Evolutionary conservation across 2,888 invertebrate genomes (phyloP).

Genomic region (Melolontha melolontha): DNA sequence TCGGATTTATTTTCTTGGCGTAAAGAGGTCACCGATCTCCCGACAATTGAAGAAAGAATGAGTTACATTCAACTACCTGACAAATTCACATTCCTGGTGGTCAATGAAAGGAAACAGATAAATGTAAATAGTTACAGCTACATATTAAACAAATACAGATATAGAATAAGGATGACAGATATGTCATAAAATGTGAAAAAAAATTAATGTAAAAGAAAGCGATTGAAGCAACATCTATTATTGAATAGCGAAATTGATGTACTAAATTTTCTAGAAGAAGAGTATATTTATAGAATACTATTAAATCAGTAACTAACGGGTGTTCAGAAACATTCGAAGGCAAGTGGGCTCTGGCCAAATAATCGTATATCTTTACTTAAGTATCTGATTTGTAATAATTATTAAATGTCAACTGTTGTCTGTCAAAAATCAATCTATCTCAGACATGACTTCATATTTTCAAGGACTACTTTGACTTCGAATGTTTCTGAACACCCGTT

Average conservation of each 20-base stretch:
- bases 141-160: slow-evolving; percentile 12
- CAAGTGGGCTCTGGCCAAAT: too few relatives aligned
- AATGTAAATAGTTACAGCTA: neutral
- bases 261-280: too few relatives aligned
- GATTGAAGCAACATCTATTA: neutral
- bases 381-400: too few relatives aligned
- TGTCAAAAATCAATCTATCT: too few relatives aligned
- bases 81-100: slow-evolving; percentile 32
- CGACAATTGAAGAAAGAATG: slow-evolving; percentile 26
- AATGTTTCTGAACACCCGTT: too few relatives aligned
- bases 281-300: too few relatives aligned
- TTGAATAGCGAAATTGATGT: neutral
- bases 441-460: too few relatives aligned
- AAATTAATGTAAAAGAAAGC: neutral
- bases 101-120: slow-evolving; percentile 33
- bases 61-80: slow-evolving; percentile 28
- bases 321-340: too few relatives aligned
- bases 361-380: too few relatives aligned
- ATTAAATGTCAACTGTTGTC: too few relatives aligned
- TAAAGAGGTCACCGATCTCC: slow-evolving; percentile 39
- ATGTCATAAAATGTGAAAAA: slow-evolving; percentile 14
- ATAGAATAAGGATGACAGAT: slow-evolving; percentile 17
- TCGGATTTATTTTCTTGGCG: slow-evolving; percentile 12
- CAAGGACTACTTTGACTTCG: too few relatives aligned
- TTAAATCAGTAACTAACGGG: too few relatives aligned